Base-by-base conservation (phyloP, 64 coral and sea anemone species). In the Acropora tenuis region DNA sequence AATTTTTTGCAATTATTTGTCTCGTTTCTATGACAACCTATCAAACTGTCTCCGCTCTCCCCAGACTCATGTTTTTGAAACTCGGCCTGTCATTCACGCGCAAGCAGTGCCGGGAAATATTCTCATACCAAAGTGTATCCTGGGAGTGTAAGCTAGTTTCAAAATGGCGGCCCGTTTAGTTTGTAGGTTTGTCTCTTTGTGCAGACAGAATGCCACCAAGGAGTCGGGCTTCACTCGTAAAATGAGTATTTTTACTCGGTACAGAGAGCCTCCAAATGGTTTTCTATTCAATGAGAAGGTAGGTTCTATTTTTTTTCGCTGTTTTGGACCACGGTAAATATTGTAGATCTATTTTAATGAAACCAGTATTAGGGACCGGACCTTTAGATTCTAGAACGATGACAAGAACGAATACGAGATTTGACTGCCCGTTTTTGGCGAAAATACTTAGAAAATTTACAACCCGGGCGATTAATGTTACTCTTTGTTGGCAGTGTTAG, bases 271-370 rank as follows among this genome's bases (percentile, higher is more conserved):
- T 20, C 95, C 95, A 18, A 97, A 97, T 12, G 92, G 95, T 78
- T 97, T 97, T 78, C 89, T 97, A 4, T 97, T 97, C 41, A 97
- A 97, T 60, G 95, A 97, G 81, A 97, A 97, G 95, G 95, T 97
- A 83, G 69, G 0, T 82, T n/a, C 12, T 74, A 11, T 3, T 3
- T 3, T 13, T 6, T 19, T 1, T 53, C 15, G 43, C 19, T 10
- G 20, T 58, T 65, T 55, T 55, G 52, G 74, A 75, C 4, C 61
- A 55, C 63, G 76, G 43, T 41, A 47, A 1, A 2, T 8, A 41
- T 16, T 50, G 63, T 69, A 55, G 52, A 55, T 4, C 52, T 7
- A 7, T 55, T 10, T 55, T 55, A 10, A 55, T 5, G 52, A 55
- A 5, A 55, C 52, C 6, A 55, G 10, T 55, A 55, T 30, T 30